Evolutionary conservation across 2,113 vertebrate genomes (phyloP).

Genomic region (Hippocampus mohnikei): DNA sequence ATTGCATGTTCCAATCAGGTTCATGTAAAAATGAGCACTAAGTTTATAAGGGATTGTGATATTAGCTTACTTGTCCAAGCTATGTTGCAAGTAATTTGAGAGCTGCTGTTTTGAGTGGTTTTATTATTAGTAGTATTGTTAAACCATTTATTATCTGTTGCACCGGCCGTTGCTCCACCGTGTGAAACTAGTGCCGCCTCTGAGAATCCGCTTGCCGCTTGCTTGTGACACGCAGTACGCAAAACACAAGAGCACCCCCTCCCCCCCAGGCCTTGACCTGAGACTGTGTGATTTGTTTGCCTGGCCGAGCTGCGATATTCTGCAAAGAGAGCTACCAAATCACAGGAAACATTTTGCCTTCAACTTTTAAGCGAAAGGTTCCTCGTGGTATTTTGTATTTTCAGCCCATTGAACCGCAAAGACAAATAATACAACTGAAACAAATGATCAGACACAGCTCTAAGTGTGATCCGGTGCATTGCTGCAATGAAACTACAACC

Average conservation of each 20-base stretch:
- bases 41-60: background rate
- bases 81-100: background rate
- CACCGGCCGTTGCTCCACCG: background rate
- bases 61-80: background rate
- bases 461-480: background rate
- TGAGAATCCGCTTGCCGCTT: background rate
- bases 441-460: background rate
- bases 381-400: background rate
- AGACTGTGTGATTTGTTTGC: slow-evolving; percentile 44
- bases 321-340: slow-evolving; percentile 3
- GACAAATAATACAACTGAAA: background rate
- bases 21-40: background rate
- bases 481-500: too few relatives aligned
- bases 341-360: background rate
- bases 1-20: background rate
- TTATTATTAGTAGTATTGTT: too few relatives aligned
- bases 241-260: background rate
- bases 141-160: background rate
- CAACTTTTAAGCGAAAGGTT: background rate
- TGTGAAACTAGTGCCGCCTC: slow-evolving; percentile 8
- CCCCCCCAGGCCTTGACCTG: slow-evolving; percentile 36
- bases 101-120: too few relatives aligned
- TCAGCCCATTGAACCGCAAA: too few relatives aligned
- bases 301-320: slow-evolving; percentile 15
- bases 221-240: slow-evolving; percentile 21